Percentiles rank a stretch among this genome's conserved stretches.
Evolutionary conservation across 2,888 invertebrate genomes (phyloP).

Genomic region (Cephus nigrinus): DNA sequence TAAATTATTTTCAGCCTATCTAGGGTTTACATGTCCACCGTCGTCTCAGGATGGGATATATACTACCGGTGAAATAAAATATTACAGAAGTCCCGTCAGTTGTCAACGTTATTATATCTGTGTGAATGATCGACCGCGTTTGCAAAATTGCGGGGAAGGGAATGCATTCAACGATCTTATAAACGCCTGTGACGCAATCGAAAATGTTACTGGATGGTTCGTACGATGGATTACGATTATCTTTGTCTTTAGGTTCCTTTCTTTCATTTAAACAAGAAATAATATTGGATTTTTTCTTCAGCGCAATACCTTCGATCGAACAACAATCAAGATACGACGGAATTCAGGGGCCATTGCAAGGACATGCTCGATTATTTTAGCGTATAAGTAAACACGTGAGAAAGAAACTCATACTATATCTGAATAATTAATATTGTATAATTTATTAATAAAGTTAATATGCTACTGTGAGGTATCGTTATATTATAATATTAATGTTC

Average conservation of each 20-base stretch:
- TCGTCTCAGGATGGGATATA: constrained; percentile 66
- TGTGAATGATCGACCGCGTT: constrained; percentile 77
- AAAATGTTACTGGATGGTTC: constrained; percentile 81
- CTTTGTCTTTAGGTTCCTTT: neutral
- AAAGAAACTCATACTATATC: too few relatives aligned
- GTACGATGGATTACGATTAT: constrained; percentile 12
- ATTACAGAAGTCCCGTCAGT: constrained; percentile 72
- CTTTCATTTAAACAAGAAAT: neutral
- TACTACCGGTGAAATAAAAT: constrained; percentile 67
- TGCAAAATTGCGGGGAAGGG: constrained; percentile 81
- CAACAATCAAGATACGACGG: too few relatives aligned
- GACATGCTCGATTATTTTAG: too few relatives aligned
- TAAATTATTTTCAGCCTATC: constrained; percentile 70
- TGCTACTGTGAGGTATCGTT: too few relatives aligned
- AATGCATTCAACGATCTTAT: constrained; percentile 81
- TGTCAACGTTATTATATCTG: constrained; percentile 87
- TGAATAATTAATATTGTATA: too few relatives aligned
- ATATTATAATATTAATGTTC: too few relatives aligned
- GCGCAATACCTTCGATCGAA: too few relatives aligned
- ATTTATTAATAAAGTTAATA: too few relatives aligned
- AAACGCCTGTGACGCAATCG: constrained; percentile 79
- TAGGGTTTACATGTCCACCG: constrained; percentile 85
- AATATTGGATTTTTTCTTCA: too few relatives aligned
- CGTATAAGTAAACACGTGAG: too few relatives aligned
- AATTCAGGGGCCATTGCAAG: too few relatives aligned